phyloP scores from a whole-genome alignment of 2,113 vertebrate species.

The Bothrops jararaca region DNA sequence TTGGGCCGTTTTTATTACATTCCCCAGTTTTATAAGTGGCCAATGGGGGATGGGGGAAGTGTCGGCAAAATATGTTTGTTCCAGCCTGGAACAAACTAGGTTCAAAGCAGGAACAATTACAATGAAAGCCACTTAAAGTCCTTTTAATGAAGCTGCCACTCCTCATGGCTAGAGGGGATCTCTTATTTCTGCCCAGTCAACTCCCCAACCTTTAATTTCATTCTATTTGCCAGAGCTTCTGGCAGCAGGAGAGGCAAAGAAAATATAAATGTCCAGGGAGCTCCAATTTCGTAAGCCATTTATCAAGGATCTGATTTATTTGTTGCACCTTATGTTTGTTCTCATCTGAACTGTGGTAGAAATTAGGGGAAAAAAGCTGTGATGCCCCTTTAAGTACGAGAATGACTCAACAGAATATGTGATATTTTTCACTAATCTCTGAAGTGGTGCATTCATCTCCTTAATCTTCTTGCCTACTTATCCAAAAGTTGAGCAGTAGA shows the following conservation, averaged over 20 bases:
- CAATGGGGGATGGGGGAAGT: neutral
- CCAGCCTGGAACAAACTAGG: neutral
- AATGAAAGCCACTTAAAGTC: conserved; percentile 20
- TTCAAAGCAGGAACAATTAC: neutral
- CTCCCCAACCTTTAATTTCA: neutral
- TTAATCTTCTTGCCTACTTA: neutral
- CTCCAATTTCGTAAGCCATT: neutral
- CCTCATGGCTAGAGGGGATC: neutral
- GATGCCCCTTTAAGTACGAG: neutral
- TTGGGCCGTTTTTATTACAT: conserved; percentile 53
- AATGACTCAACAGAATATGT: neutral
- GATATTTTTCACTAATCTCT: neutral
- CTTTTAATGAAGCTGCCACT: neutral
- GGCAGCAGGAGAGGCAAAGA: neutral
- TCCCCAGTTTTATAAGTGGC: conserved; percentile 45
- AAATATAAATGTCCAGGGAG: neutral
- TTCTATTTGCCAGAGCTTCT: neutral
- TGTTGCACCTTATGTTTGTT: neutral
- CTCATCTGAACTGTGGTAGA: neutral
- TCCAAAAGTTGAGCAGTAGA: neutral
- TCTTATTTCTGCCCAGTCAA: neutral
- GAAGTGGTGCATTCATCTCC: neutral
- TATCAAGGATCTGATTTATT: neutral
- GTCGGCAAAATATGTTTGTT: neutral
- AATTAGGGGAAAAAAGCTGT: neutral